Evolutionary conservation across 2,888 invertebrate species (phyloP).

Genomic region (Eupelmus urozonus): DNA sequence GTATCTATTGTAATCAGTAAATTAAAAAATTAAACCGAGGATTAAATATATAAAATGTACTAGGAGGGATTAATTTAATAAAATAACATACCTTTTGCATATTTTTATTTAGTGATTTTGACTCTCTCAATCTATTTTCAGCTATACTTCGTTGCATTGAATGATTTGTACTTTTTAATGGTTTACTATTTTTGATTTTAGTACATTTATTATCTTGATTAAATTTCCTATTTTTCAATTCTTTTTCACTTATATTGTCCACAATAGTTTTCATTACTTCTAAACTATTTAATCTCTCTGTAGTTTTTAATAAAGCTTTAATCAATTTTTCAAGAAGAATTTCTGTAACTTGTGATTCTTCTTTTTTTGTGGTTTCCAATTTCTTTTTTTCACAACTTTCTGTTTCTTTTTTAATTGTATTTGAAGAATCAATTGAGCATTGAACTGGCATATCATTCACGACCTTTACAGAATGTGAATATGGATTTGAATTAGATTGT

Average conservation of each 20-base stretch:
- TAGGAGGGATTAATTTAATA: background rate
- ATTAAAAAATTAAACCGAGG: too few species aligned
- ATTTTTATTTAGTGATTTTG: slow-evolving; percentile 19
- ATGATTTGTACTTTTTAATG: slow-evolving; percentile 13
- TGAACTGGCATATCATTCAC: slow-evolving; percentile 22
- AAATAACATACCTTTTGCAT: slow-evolving; percentile 17
- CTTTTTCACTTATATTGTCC: slow-evolving; percentile 37
- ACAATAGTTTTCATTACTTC: slow-evolving; percentile 16
- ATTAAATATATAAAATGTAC: too few species aligned
- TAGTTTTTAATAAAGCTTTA: slow-evolving; percentile 31
- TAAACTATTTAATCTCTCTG: slow-evolving; percentile 32
- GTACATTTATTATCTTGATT: background rate
- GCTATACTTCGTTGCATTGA: slow-evolving; percentile 9
- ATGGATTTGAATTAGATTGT: slow-evolving; percentile 5
- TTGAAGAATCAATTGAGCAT: background rate
- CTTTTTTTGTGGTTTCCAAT: background rate
- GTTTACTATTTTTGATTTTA: slow-evolving; percentile 13
- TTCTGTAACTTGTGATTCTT: slow-evolving; percentile 15
- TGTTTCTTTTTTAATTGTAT: slow-evolving; percentile 4
- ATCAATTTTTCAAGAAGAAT: slow-evolving; percentile 39
- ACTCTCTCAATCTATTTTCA: slow-evolving; percentile 23
- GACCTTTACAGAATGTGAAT: slow-evolving; percentile 41
- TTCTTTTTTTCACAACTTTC: slow-evolving; percentile 8
- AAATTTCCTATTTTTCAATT: slow-evolving; percentile 13
- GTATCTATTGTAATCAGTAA: slow-evolving; percentile 7